Conservation (phyloP, 2,113 vertebrate species). For the Cromileptes altivelis region DNA sequence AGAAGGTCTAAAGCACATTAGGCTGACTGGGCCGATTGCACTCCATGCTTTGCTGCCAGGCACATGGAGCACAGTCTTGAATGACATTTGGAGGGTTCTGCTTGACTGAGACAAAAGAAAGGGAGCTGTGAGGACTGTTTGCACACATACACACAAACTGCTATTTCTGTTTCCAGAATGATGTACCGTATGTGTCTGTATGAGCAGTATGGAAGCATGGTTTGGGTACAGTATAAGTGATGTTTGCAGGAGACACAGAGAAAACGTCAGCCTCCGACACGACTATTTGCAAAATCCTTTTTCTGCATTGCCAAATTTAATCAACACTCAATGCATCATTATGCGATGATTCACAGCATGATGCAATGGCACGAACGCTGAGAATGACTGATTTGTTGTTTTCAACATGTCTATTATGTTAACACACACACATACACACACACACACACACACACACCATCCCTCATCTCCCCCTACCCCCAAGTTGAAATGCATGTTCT, state of each 20-base stretch:
- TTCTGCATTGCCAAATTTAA: slow-evolving; percentile 52
- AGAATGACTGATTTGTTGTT: slow-evolving; percentile 50
- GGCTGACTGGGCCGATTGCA: slow-evolving; percentile 44
- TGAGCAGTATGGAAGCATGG: background rate
- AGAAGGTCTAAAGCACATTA: slow-evolving; percentile 60
- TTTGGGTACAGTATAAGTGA: too few relatives aligned
- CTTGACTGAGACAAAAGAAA: slow-evolving; percentile 49
- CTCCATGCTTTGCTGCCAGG: slow-evolving; percentile 39
- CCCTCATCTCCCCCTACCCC: slow-evolving; percentile 34
- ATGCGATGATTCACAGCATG: slow-evolving; percentile 42
- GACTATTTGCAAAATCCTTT: slow-evolving; percentile 35
- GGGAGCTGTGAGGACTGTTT: slow-evolving; percentile 30
- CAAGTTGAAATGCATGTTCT: slow-evolving; percentile 65
- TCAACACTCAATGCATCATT: slow-evolving; percentile 52
- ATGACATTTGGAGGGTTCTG: slow-evolving; percentile 63
- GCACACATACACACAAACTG: slow-evolving; percentile 28
- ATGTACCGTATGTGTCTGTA: background rate
- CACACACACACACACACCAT: background rate
- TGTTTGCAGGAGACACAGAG: slow-evolving; percentile 13
- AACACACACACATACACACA: slow-evolving; percentile 27
- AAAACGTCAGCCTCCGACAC: slow-evolving; percentile 11
- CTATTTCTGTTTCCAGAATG: slow-evolving; percentile 10
- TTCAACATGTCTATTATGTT: slow-evolving; percentile 38
- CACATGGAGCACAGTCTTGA: slow-evolving; percentile 36
- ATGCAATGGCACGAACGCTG: slow-evolving; percentile 34